Base-by-base conservation (phyloP, 1,140 invertebrate species). In the Acromyrmex echinatior region DNA sequence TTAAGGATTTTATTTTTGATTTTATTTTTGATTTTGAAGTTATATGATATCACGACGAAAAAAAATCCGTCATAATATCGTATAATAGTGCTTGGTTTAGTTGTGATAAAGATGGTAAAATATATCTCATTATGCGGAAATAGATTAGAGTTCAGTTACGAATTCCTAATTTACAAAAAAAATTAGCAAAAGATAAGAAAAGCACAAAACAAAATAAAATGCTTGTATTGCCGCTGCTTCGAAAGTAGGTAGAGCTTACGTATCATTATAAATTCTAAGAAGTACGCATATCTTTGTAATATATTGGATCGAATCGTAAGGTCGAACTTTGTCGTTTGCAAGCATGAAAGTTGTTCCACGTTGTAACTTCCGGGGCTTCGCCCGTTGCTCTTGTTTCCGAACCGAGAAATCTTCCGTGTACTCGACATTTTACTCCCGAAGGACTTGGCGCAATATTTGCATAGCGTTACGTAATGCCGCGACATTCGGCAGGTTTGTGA, bases 401-500 rank as follows among this genome's bases (percentile, higher is more conserved):
- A 74, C 58, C 18, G 28, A 74, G 70, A 74, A 84, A 84, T 84
- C 80, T 84, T 76, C 60, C 80, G 39, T 84, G 49, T 35, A 74
- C 70, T 49, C 78, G 65, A 71, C 65, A 28, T 84, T 84, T 84
- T 76, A 76, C 56, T 49, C 56, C 28, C 68, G 68, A 35, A 62
- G 28, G 80, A 84, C 80, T 56, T 74, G 68, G 25, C 68, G 39
- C 80, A 60, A 82, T 82, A 82, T 82, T 74, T 82, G 78, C 65
- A 70, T 62, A 74, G 56, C 39, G 80, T 62, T 81, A 81, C 65
- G 78, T 81, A 71, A 71, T 81, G 78, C 28, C 28, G 9, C n/a
- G 49, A 31, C 49, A 31, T 76, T 51, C 56, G 80, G 28, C 68
- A 74, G 58, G 56, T 62, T 62, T 73, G 35, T 35, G 21, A 84